Evolutionary conservation across 2,113 vertebrate genomes (phyloP), one percentile per base, ranked within the genome.

Genomic region (Lepisosteus oculatus): DNA sequence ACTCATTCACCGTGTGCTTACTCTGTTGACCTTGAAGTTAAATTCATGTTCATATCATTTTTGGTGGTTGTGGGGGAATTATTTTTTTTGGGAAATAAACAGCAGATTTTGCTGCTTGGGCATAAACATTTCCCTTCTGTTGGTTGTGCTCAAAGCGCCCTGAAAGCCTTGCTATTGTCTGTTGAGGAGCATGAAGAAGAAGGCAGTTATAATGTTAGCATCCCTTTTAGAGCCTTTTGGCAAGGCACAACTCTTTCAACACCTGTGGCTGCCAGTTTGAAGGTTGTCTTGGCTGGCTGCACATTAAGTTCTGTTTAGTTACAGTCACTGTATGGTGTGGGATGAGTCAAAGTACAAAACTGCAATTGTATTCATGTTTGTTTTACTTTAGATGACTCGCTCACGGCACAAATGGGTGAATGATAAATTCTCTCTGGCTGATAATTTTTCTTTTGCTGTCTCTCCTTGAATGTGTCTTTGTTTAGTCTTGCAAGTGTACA

Each of bases 181-280:
- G 47, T 17, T 3, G 6, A 29, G 8, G 17, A 41, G 66, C 14
- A 29, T 55, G 41, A 43, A 14, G 42, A 43, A 14, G 42, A 55
- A 41, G 41, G 59, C 56, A 55, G 59, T 42, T 47, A 45, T 56
- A 54, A 43, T 15, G 51, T 55, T 55, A 43, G 5, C 29, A 29
- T 66, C 29, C 13, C 63, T n/a, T 5, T 5, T 13, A 59, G 9
- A 55, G 54, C 65, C 55, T 64, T 68, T 15, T 14, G 65, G 6
- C 29, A 11, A 3, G 14, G 69, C 57, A 17, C 2, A 9, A 15
- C 15, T 17, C 17, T 66, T 59, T 63, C 55, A 13, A 61, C 76
- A 74, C 69, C 72, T 77, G 72, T 69, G 29, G 55, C 72, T 74
- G 69, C 61, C 76, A 69, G 72, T 69, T 71, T 29, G 14, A 8